Percentiles rank a stretch among this genome's conserved stretches.
Conservation (phyloP, 2,888 invertebrate species). For the Camponotus fellah region DNA sequence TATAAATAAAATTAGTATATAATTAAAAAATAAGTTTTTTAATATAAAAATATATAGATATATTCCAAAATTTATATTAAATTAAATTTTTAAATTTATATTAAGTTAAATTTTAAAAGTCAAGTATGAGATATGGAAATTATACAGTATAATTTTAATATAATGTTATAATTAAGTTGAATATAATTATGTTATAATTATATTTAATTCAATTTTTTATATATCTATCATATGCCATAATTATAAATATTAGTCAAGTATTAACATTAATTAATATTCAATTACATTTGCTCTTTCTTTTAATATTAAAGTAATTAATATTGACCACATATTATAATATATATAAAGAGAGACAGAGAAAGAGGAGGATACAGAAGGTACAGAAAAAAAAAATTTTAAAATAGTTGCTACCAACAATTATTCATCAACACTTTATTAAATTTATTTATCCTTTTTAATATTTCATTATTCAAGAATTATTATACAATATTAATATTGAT, state of each 20-base stretch:
- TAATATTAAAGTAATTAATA: not conserved
- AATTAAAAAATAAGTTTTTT: not conserved
- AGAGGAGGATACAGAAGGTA: not conserved
- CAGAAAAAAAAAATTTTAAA: not conserved
- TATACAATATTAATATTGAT: not conserved
- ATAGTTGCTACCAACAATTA: slow-evolving; percentile 9
- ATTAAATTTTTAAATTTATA: not conserved
- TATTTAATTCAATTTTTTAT: not conserved
- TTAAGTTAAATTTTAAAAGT: not conserved
- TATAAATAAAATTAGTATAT: not conserved
- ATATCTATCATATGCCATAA: not conserved
- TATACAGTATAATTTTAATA: no score
- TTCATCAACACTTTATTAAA: slow-evolving; percentile 14
- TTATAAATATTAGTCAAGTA: not conserved
- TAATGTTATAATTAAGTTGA: no score
- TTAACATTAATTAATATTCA: not conserved
- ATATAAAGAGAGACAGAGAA: not conserved
- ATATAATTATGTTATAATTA: not conserved
- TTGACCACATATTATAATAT: not conserved
- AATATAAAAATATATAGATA: not conserved
- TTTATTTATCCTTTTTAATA: not conserved
- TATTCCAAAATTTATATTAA: not conserved
- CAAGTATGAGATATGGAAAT: no score
- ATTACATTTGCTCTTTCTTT: not conserved
- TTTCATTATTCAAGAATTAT: not conserved